Evolutionary conservation across 2,797 vertebrate genomes (phyloP).

Genomic region (Ispidina lecontei): DNA sequence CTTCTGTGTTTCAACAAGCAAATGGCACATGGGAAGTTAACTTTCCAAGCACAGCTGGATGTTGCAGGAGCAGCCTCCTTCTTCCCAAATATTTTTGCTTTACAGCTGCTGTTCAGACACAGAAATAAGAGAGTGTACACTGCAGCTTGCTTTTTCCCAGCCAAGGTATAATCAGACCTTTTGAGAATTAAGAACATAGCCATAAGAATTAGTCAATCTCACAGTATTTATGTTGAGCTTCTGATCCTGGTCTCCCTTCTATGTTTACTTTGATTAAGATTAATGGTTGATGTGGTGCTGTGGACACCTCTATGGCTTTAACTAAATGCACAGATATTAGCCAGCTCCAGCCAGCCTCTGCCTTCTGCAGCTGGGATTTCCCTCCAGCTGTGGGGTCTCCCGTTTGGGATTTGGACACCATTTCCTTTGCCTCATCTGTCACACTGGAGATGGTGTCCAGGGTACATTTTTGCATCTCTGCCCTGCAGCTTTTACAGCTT

Average conservation of each 20-base stretch:
- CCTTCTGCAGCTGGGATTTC: not conserved
- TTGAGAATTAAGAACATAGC: not conserved
- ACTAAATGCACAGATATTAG: not conserved
- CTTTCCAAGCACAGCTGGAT: not conserved
- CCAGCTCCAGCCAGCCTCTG: not conserved
- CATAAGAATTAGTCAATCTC: not conserved
- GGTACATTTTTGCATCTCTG: not conserved
- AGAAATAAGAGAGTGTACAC: not conserved
- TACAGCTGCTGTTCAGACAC: not conserved
- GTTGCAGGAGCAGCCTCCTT: not conserved
- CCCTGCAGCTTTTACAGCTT: rapidly evolving
- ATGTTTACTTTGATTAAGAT: not conserved
- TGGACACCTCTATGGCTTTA: not conserved
- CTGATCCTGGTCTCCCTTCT: not conserved
- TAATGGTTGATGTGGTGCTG: not conserved
- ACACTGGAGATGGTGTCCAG: not conserved
- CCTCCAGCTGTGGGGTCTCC: not conserved
- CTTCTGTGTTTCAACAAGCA: not conserved
- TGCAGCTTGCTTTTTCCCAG: not conserved
- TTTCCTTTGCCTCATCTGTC: not conserved
- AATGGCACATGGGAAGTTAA: not conserved
- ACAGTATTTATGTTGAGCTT: not conserved
- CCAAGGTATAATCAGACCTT: not conserved
- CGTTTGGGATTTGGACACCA: not conserved
- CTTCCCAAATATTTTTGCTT: not conserved